phyloP scores from a whole-genome alignment of 2,888 invertebrate genomes.

The Hylaea fasciaria region DNA sequence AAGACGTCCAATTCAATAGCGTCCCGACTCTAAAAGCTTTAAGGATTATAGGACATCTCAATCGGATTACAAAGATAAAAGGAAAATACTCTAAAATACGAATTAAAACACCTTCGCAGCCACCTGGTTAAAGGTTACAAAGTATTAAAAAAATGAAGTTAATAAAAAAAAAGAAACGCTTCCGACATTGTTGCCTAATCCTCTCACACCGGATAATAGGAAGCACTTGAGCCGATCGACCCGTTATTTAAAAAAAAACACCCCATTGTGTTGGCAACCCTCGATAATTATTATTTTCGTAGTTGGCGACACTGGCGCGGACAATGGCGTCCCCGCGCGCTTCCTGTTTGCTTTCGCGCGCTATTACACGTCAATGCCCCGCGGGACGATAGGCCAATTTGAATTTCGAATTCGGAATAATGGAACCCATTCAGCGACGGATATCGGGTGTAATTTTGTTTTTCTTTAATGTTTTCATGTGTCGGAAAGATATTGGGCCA shows the following conservation, averaged over 20 bases:
- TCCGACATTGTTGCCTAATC: slow-evolving; percentile 78
- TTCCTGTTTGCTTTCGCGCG: slow-evolving; percentile 85
- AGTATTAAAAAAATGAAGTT: slow-evolving; percentile 56
- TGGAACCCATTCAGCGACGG: slow-evolving; percentile 69
- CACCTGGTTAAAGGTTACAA: slow-evolving; percentile 69
- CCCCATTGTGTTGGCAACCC: slow-evolving; percentile 76
- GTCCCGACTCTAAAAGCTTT: slow-evolving; percentile 39
- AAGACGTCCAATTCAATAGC: not conserved
- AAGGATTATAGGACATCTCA: slow-evolving; percentile 57
- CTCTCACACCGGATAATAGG: slow-evolving; percentile 76
- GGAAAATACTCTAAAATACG: slow-evolving; percentile 62
- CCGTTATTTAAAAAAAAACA: slow-evolving; percentile 74
- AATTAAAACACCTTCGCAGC: slow-evolving; percentile 74
- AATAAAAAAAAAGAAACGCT: slow-evolving; percentile 53
- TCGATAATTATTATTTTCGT: slow-evolving; percentile 84
- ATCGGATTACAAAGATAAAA: slow-evolving; percentile 68
- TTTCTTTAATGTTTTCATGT: slow-evolving; percentile 52
- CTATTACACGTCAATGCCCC: slow-evolving; percentile 83
- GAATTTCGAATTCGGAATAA: slow-evolving; percentile 78
- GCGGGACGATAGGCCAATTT: slow-evolving; percentile 80
- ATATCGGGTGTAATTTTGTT: slow-evolving; percentile 73
- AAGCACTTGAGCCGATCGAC: slow-evolving; percentile 82
- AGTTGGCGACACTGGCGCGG: slow-evolving; percentile 81
- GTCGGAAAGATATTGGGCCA: slow-evolving; percentile 48
- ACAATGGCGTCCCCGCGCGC: slow-evolving; percentile 77